Evolutionary conservation across 2,113 vertebrate species (phyloP), one percentile per base, ranked within the genome.

Genomic region (Gobio gobio): DNA sequence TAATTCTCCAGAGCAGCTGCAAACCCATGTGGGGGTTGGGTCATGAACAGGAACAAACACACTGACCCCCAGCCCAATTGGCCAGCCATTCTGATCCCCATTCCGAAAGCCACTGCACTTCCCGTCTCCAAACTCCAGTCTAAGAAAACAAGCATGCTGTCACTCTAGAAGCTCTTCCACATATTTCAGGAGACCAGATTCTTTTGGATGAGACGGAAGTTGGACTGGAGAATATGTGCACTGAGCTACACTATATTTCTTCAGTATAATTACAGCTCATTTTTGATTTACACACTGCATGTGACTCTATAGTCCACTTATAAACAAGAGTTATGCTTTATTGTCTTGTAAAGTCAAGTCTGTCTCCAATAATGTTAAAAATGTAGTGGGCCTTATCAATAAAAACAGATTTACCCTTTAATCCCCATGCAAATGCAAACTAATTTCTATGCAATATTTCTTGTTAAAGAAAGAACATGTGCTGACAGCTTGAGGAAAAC

Each of bases 51-150:
- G 82, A 84, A 86, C 83, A 74, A 87, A 78, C 43, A 75, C 24
- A 16, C 24, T 84, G 82, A 84, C 85, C 85, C 63, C 3, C 58
- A 56, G 73, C 45, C 72, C 78, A 87, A 61, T 76, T 85, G 83
- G 83, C 58, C 72, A 68, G 84, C 70, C 76, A n/a, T 74, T 33
- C 58, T 26, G 43, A 49, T 75, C 83, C 77, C 58, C 83, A 82
- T 51, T 84, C 68, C 33, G 70, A 79, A 45, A 83, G 83, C 78
- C 86, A 81, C 51, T 54, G 66, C 45, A 81, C 84, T 86, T 86
- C 74, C 84, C 68, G 68, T 79, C 84, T 73, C 77, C 77, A 85
- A 45, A 49, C 84, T 79, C 10, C 49, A 40, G 80, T 47, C 80
- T 82, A 54, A 56, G 58, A 81, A 87, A 87, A 85, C 86, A 81